phyloP scores from a whole-genome alignment of 2,797 vertebrate species.

The Syngnathus acus region DNA sequence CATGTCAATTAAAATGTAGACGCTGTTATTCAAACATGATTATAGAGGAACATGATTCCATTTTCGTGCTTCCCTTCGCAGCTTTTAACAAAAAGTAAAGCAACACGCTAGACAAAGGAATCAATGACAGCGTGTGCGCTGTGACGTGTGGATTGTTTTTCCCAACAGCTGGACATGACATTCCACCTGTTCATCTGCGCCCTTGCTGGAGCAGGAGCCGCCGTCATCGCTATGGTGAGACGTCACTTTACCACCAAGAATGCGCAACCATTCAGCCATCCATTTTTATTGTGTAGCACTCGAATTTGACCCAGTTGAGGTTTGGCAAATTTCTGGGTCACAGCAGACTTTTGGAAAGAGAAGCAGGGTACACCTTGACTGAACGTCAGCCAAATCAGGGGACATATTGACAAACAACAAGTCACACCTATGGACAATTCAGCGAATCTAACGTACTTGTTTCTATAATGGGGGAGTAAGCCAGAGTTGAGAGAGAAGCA shows the following conservation, averaged over 20 bases:
- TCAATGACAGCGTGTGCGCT: not conserved
- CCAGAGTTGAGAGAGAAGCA: too few species aligned
- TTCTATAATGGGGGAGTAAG: too few species aligned
- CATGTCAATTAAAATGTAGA: too few species aligned
- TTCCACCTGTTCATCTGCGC: slow-evolving; percentile 98
- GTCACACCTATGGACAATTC: too few species aligned
- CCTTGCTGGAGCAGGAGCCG: slow-evolving; percentile 92
- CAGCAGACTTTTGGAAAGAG: too few species aligned
- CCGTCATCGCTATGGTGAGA: slow-evolving; percentile 96
- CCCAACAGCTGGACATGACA: slow-evolving; percentile 89
- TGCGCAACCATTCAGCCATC: not conserved
- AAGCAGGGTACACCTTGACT: too few species aligned
- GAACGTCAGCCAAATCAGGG: too few species aligned
- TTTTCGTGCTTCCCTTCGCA: not conserved
- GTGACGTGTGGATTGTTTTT: slow-evolving; percentile 12
- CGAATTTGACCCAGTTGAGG: too few species aligned
- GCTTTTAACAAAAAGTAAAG: not conserved
- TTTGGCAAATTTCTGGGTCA: too few species aligned
- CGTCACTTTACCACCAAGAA: not conserved
- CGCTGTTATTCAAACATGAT: not conserved
- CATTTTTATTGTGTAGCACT: not conserved
- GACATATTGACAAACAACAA: too few species aligned
- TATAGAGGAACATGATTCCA: not conserved
- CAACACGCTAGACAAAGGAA: not conserved
- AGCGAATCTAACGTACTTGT: too few species aligned